These are phyloP conservation scores for Drosophila pachea DNA, from an alignment of 1,140 invertebrate genomes.

Conservation along the genomic window DNA sequence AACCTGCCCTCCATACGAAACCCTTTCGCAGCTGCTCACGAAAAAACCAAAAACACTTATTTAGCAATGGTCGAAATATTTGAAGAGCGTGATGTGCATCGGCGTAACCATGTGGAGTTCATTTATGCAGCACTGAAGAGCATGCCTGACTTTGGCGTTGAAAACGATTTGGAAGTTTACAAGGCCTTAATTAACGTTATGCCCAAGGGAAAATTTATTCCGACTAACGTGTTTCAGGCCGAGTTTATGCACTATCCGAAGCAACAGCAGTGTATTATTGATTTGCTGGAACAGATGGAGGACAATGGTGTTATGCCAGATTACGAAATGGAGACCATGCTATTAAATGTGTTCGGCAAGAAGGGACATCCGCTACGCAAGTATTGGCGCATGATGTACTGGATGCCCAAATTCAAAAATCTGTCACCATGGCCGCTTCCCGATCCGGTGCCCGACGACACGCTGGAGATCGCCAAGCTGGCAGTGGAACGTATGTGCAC, in stretches of 20 bases:
- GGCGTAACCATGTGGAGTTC: conserved; percentile 94
- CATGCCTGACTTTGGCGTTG: conserved; percentile 94
- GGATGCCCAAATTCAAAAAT: conserved; percentile 98
- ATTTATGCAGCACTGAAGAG: conserved; percentile 92
- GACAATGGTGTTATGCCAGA: conserved; percentile 91
- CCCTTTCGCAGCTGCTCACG: conserved; percentile 63
- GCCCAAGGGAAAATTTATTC: conserved; percentile 94
- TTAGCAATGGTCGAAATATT: conserved; percentile 87
- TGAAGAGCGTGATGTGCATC: conserved; percentile 81
- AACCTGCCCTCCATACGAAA: conserved; percentile 61
- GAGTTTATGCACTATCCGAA: conserved; percentile 96
- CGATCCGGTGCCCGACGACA: conserved; percentile 85
- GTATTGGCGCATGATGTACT: conserved; percentile 96
- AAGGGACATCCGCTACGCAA: conserved; percentile 89
- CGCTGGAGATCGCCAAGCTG: conserved; percentile 89
- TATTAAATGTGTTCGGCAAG: conserved; percentile 91
- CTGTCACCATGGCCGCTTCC: conserved; percentile 93
- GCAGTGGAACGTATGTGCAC: conserved; percentile 92
- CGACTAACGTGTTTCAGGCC: conserved; percentile 88
- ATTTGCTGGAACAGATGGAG: conserved; percentile 82
- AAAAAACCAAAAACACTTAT: conserved; percentile 87
- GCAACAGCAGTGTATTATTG: conserved; percentile 94
- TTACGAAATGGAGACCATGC: conserved; percentile 89
- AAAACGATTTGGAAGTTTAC: conserved; percentile 94
- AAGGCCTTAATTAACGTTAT: conserved; percentile 94